Percentiles rank a stretch among this genome's conserved stretches.
phyloP scores from a whole-genome alignment of 2,888 invertebrate genomes.

The Tuta absoluta region DNA sequence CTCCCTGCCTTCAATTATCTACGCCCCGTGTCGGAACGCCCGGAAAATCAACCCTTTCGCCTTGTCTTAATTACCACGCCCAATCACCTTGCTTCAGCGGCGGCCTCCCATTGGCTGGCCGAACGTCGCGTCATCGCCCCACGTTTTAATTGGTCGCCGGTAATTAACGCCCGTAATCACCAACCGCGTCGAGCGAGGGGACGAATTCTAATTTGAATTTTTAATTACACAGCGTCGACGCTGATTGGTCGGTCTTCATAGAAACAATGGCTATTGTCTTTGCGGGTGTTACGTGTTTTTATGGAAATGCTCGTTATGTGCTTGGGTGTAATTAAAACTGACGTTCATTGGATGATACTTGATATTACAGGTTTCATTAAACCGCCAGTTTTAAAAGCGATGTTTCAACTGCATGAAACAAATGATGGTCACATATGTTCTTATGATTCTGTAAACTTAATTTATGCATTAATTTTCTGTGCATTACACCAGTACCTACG shows the following conservation, averaged over 20 bases:
- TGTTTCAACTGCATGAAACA: no score
- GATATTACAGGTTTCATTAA: no score
- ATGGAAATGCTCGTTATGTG: constrained; percentile 2
- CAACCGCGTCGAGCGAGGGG: constrained; percentile 70
- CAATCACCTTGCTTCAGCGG: constrained; percentile 63
- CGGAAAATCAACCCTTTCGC: constrained; percentile 80
- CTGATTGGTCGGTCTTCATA: constrained; percentile 68
- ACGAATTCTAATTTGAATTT: constrained; percentile 76
- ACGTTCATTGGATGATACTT: constrained; percentile 18
- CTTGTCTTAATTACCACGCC: constrained; percentile 76
- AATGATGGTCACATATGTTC: no score
- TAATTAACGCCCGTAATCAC: constrained; percentile 78
- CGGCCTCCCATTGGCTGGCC: constrained; percentile 63
- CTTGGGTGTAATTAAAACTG: constrained; percentile 5
- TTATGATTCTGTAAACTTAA: no score
- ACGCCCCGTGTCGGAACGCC: constrained; percentile 62
- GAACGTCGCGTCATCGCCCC: constrained; percentile 61
- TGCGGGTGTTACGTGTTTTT: constrained; percentile 34
- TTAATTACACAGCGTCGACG: constrained; percentile 65
- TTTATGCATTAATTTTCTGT: no score
- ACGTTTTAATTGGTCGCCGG: constrained; percentile 74
- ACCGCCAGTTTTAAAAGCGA: neutral
- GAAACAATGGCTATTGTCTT: constrained; percentile 68
- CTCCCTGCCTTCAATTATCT: constrained; percentile 67
- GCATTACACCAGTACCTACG: no score